These are phyloP conservation scores for Gymnothorax javanicus DNA, from an alignment of 2,797 vertebrate genomes.

Conservation along the genomic window DNA sequence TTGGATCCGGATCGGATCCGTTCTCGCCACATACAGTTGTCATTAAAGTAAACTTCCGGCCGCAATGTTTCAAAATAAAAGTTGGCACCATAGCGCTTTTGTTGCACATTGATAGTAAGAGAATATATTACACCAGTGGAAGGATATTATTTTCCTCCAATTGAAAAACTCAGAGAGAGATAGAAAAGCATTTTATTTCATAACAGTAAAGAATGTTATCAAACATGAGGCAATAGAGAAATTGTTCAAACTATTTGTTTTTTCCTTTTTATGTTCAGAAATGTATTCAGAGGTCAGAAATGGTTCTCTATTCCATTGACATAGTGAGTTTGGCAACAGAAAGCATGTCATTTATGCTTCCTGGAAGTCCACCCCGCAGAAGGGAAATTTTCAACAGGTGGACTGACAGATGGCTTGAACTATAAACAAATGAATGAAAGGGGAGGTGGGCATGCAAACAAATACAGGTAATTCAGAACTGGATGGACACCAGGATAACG, in stretches of 20 bases:
- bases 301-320: not conserved
- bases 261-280: not conserved
- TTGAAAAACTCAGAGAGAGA: not conserved
- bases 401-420: not conserved
- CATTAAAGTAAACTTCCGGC: not conserved
- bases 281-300: conserved; percentile 7
- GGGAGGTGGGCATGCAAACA: not conserved
- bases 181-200: conserved; percentile 33
- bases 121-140: not conserved
- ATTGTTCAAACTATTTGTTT: not conserved
- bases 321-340: not conserved
- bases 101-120: not conserved
- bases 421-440: not conserved
- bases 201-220: conserved; percentile 22
- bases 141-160: not conserved
- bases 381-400: not conserved
- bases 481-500: conserved; percentile 83
- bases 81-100: not conserved
- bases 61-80: not conserved
- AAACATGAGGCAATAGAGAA: not conserved
- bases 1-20: not conserved
- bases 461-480: conserved; percentile 57
- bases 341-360: not conserved
- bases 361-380: not conserved
- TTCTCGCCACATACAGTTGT: not conserved